A percentile compares a stretch with the other conserved stretches of the same genome.
phyloP scores from a whole-genome alignment of 1,140 invertebrate genomes.

The Formica selysi region DNA sequence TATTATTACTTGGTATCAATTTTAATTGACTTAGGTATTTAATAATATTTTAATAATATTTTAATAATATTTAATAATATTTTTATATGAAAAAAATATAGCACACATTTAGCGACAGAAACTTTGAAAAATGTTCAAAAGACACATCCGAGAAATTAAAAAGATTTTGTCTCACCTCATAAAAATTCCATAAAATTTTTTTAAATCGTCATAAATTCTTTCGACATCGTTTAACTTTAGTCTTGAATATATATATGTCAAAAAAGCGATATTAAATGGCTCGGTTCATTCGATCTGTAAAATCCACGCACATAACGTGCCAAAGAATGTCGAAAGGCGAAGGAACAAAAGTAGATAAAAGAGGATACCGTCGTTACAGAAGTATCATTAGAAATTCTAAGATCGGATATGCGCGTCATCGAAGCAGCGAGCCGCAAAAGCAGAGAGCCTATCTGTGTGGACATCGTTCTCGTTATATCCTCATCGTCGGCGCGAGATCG shows the following conservation, averaged over 20 bases:
- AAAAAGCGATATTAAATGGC: not conserved
- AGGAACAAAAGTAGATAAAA: constrained; percentile 1
- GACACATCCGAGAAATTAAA: not conserved
- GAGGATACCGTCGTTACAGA: constrained; percentile 14
- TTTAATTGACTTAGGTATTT: constrained; percentile 10
- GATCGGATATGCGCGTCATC: constrained; percentile 59
- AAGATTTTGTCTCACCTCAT: not conserved
- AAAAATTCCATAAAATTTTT: not conserved
- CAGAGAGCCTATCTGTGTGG: constrained; percentile 47
- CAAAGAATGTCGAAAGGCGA: constrained; percentile 23
- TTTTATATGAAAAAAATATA: not conserved
- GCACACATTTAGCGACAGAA: not conserved
- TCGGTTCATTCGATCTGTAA: not conserved
- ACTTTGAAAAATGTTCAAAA: not conserved
- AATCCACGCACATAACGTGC: not conserved
- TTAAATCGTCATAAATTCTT: not conserved
- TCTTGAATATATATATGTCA: not conserved
- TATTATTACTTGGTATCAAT: not conserved
- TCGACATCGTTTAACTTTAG: not conserved
- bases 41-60: no score
- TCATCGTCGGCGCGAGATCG: constrained; percentile 23
- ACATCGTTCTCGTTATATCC: constrained; percentile 50
- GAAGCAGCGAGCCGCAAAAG: constrained; percentile 17
- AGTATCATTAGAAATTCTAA: constrained; percentile 71
- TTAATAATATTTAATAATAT: no score